These are phyloP conservation scores for Sylvia borin DNA, from an alignment of 2,797 vertebrate genomes.

Conservation along the genomic window DNA sequence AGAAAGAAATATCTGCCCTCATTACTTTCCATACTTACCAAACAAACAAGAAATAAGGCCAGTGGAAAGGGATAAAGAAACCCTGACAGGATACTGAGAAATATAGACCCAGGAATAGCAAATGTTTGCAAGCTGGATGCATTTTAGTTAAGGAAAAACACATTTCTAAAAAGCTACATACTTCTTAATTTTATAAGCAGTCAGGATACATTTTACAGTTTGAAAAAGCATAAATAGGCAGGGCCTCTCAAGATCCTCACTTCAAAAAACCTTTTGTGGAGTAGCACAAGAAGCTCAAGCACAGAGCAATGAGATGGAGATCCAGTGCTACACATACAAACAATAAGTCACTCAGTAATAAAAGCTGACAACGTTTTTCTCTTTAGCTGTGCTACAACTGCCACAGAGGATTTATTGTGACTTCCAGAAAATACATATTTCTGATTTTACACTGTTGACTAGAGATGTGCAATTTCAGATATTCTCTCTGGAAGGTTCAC, in stretches of 20 bases:
- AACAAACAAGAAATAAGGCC: constrained; percentile 96
- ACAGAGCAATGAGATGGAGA: neutral
- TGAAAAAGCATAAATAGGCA: neutral
- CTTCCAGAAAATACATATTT: neutral
- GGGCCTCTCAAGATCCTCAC: neutral
- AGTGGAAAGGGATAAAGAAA: constrained; percentile 98
- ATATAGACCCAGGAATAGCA: constrained; percentile 99
- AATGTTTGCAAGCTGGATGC: constrained; percentile 92
- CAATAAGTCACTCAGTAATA: neutral
- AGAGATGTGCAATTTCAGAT: neutral
- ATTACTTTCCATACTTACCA: constrained; percentile 85
- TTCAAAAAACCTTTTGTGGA: neutral
- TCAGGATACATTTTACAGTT: neutral
- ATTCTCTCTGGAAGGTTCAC: neutral
- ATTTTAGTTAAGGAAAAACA: constrained; percentile 78
- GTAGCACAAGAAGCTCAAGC: neutral
- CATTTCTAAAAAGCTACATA: neutral
- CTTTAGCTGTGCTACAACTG: neutral
- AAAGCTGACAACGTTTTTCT: neutral
- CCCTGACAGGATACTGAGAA: constrained; percentile 97
- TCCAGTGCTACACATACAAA: neutral
- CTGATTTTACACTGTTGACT: neutral
- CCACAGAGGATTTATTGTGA: neutral
- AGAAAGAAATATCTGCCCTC: neutral
- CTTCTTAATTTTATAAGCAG: neutral